These are phyloP conservation scores for Loris lydekkerianus DNA, from an alignment of 2,797 vertebrate species.

Conservation along the genomic window DNA sequence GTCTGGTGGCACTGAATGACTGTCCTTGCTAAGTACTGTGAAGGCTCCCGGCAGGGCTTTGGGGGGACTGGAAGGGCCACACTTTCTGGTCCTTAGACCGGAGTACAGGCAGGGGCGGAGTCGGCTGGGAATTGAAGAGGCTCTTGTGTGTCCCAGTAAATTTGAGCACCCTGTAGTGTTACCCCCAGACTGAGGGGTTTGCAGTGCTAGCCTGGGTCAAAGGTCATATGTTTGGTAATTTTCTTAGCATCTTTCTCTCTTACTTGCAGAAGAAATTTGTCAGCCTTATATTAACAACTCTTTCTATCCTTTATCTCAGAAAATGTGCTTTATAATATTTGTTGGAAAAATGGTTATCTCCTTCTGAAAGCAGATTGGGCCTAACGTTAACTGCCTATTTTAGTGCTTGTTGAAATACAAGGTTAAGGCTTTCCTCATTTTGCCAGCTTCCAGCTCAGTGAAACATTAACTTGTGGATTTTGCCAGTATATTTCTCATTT, in stretches of 20 bases:
- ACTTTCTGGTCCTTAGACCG: background rate
- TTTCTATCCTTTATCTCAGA: background rate
- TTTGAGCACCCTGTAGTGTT: background rate
- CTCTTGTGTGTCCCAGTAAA: background rate
- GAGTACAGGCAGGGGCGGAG: background rate
- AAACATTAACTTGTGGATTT: background rate
- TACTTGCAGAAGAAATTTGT: background rate
- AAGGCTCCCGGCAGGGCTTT: background rate
- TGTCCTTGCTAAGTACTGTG: fast-evolving
- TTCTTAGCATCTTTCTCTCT: background rate
- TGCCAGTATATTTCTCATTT: background rate
- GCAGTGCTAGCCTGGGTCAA: background rate
- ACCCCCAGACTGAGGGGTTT: background rate
- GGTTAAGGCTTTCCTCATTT: background rate
- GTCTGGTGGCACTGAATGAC: background rate
- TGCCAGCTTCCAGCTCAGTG: background rate
- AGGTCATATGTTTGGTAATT: background rate
- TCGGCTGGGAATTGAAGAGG: background rate
- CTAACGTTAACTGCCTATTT: background rate
- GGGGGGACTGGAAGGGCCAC: background rate
- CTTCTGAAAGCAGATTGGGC: background rate
- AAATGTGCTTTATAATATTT: background rate
- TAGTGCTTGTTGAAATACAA: background rate
- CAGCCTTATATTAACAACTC: background rate
- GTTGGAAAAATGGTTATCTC: background rate